Conservation (phyloP, 2,113 vertebrate species). For the Pluvianellus socialis region DNA sequence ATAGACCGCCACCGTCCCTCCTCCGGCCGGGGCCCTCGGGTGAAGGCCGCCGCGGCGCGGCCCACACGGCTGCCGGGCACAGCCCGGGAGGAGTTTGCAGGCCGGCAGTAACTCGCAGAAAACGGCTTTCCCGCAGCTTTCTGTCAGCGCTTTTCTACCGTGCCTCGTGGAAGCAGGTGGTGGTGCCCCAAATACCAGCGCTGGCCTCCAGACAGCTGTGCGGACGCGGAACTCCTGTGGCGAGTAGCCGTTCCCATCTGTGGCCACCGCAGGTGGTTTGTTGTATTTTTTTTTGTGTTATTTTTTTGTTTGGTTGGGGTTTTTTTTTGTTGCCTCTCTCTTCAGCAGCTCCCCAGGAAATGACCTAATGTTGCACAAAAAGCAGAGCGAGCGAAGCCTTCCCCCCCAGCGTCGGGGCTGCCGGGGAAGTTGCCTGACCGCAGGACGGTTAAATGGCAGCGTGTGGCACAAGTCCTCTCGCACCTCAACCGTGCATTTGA, state of each 20-base stretch:
- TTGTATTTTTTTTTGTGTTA: too few relatives aligned
- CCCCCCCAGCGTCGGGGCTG: too few relatives aligned
- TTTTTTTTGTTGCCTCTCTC: not conserved
- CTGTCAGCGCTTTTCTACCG: fast-evolving
- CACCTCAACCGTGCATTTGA: fast-evolving
- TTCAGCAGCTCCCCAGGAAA: not conserved
- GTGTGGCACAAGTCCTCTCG: not conserved
- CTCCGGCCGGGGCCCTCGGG: not conserved
- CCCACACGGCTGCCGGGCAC: not conserved
- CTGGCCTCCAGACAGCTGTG: not conserved
- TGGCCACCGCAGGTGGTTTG: not conserved
- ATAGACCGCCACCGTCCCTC: too few relatives aligned
- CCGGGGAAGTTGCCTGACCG: fast-evolving
- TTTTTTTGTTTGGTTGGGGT: too few relatives aligned
- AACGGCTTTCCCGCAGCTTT: not conserved
- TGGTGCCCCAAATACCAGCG: too few relatives aligned
- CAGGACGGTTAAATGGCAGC: not conserved
- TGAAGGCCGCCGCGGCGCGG: not conserved
- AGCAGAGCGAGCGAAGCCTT: fast-evolving
- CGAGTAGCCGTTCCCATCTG: not conserved
- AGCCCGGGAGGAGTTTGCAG: not conserved
- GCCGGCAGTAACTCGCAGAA: not conserved
- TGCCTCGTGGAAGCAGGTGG: not conserved
- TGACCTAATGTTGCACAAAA: not conserved
- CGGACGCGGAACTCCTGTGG: fast-evolving